A percentile compares a stretch with the other conserved stretches of the same genome.
Conservation (phyloP, 2,888 invertebrate species). For the Micropterix aruncella region DNA sequence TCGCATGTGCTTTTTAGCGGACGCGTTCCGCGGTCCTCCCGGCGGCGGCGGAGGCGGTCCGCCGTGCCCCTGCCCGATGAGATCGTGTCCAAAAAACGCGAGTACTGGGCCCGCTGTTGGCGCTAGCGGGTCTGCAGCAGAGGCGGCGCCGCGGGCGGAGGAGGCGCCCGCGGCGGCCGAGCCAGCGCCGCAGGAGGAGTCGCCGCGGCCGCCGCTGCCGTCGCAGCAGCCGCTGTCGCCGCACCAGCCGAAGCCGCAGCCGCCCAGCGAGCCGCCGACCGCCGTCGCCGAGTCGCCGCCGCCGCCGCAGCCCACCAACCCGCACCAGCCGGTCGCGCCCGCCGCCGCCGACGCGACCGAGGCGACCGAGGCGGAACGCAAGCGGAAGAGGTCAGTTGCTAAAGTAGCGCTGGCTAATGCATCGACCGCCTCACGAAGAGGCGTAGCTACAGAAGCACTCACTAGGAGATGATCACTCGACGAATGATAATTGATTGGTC, state of each 20-base stretch:
- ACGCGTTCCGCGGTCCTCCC: conserved; percentile 48
- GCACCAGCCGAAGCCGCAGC: conserved; percentile 23
- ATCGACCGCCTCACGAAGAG: no score
- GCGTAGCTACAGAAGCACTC: no score
- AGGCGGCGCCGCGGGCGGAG: conserved; percentile 28
- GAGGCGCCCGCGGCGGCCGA: conserved; percentile 39
- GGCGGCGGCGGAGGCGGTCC: conserved; percentile 12
- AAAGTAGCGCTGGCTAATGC: no score
- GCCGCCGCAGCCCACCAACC: conserved; percentile 31
- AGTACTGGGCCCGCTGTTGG: conserved; percentile 97
- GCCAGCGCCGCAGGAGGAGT: conserved; percentile 23
- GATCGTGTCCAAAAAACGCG: conserved; percentile 96
- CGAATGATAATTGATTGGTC: no score
- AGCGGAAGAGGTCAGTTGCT: no score
- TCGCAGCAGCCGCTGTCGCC: conserved; percentile 29
- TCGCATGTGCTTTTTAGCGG: conserved; percentile 21
- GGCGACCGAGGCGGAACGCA: no score
- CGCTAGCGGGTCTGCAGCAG: conserved; percentile 27
- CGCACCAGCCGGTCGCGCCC: conserved; percentile 27
- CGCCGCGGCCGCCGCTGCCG: conserved; percentile 34
- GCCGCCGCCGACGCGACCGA: conserved; percentile 23
- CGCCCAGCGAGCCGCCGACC: no score
- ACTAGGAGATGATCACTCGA: no score
- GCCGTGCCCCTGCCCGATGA: conserved; percentile 80
- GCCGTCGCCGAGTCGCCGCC: conserved; percentile 29